Conservation (phyloP, 2,888 invertebrate species). For the Clanis bilineata region DNA sequence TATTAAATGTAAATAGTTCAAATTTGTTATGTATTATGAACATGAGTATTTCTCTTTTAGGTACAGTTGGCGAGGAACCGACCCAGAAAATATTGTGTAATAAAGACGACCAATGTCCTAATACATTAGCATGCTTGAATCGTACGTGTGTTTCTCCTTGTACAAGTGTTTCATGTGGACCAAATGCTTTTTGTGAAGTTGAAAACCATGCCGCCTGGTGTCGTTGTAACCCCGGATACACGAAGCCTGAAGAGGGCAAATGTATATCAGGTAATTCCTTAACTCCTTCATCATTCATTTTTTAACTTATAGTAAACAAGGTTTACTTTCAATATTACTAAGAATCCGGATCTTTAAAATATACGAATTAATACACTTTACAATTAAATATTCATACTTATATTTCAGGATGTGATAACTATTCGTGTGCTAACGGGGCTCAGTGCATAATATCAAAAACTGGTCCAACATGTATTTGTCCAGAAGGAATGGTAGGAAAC, state of each 20-base stretch:
- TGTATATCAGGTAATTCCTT: slow-evolving; percentile 92
- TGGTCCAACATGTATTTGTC: slow-evolving; percentile 94
- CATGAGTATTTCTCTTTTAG: slow-evolving; percentile 38
- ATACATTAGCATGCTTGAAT: slow-evolving; percentile 89
- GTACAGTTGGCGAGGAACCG: slow-evolving; percentile 61
- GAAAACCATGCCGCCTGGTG: slow-evolving; percentile 95
- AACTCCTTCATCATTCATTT: too few species aligned
- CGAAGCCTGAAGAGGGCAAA: slow-evolving; percentile 89
- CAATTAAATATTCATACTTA: not conserved
- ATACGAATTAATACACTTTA: not conserved
- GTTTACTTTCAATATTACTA: not conserved
- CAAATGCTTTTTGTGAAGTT: slow-evolving; percentile 93
- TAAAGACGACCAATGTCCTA: slow-evolving; percentile 89
- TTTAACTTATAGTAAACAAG: too few species aligned
- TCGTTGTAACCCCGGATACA: slow-evolving; percentile 91
- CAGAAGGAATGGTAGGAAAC: slow-evolving; percentile 93
- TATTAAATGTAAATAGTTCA: too few species aligned
- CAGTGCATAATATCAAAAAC: slow-evolving; percentile 92
- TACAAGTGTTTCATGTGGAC: slow-evolving; percentile 88
- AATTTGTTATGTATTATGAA: not conserved
- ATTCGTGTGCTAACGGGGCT: slow-evolving; percentile 91
- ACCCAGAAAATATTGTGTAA: slow-evolving; percentile 86
- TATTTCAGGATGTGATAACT: slow-evolving; percentile 86
- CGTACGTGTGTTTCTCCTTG: slow-evolving; percentile 93
- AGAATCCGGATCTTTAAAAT: not conserved